Evolutionary conservation across 1,140 invertebrate species (phyloP).

Genomic region (Pteromalus puparum): DNA sequence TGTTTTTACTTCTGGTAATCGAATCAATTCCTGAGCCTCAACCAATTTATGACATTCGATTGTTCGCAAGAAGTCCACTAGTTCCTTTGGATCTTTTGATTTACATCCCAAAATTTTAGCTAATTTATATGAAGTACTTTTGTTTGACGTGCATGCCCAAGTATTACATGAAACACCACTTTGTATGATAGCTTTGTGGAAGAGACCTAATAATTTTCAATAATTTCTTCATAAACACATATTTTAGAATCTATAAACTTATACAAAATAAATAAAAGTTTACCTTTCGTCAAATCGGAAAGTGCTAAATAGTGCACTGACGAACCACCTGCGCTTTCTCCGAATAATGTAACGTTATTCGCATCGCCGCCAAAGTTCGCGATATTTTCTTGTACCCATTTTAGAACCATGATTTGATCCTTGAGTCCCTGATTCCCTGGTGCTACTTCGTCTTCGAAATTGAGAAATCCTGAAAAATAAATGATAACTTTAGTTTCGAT

Average conservation of each 20-base stretch:
- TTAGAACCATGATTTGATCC: conserved; percentile 71
- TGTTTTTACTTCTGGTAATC: neutral
- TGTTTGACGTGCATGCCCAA: conserved; percentile 66
- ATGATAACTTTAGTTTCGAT: neutral
- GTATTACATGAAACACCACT: conserved; percentile 75
- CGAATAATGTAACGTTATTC: conserved; percentile 72
- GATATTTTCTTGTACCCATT: conserved; percentile 78
- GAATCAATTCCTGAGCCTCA: neutral
- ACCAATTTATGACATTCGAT: conserved; percentile 58
- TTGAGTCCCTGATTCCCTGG: conserved; percentile 71
- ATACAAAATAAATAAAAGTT: neutral
- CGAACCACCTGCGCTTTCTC: conserved; percentile 73
- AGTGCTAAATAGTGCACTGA: conserved; percentile 68
- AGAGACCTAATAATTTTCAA: conserved; percentile 70
- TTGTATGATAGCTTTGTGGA: conserved; percentile 79
- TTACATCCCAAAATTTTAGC: conserved; percentile 66
- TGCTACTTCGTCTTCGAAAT: conserved; percentile 59
- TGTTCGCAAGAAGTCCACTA: conserved; percentile 72
- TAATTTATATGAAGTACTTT: conserved; percentile 59
- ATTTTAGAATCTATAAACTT: neutral
- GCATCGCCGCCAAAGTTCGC: conserved; percentile 75
- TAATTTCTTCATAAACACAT: neutral
- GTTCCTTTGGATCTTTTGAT: conserved; percentile 67
- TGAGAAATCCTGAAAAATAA: conserved; percentile 65
- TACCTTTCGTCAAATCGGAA: conserved; percentile 57